A percentile compares a stretch with the other conserved stretches of the same genome.
Evolutionary conservation across 2,888 invertebrate genomes (phyloP).

Genomic region (Aleiodes testaceus): DNA sequence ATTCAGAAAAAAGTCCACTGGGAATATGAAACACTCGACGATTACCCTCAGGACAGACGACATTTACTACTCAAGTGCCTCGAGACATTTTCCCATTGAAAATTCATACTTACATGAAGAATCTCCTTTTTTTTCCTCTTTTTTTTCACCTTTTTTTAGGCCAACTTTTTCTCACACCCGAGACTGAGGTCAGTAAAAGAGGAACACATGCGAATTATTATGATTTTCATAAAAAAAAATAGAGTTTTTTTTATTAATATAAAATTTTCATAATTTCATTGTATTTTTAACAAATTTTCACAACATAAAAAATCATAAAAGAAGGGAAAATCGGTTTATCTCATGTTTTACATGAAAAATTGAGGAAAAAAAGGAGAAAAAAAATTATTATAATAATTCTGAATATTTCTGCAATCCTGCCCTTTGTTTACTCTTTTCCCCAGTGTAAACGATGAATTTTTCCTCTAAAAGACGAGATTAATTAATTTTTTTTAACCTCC

Average conservation of each 20-base stretch:
- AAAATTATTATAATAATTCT: background rate
- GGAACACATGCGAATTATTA: background rate
- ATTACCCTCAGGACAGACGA: conserved; percentile 27
- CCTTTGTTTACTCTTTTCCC: no score
- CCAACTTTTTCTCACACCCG: background rate
- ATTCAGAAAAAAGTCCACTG: background rate
- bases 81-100: conserved; percentile 15
- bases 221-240: no score
- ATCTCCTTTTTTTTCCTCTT: background rate
- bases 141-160: background rate
- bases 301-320: no score
- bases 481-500: background rate
- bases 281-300: background rate
- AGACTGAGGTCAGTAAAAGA: background rate
- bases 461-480: no score
- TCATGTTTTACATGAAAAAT: no score
- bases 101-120: conserved; percentile 23
- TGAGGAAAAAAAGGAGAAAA: no score
- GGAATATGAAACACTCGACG: conserved; percentile 27
- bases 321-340: background rate
- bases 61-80: conserved; percentile 22
- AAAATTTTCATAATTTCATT: no score
- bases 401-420: no score
- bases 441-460: no score
- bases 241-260: no score